Conservation (phyloP, 2,797 vertebrate species). For the Microhierax caerulescens region DNA sequence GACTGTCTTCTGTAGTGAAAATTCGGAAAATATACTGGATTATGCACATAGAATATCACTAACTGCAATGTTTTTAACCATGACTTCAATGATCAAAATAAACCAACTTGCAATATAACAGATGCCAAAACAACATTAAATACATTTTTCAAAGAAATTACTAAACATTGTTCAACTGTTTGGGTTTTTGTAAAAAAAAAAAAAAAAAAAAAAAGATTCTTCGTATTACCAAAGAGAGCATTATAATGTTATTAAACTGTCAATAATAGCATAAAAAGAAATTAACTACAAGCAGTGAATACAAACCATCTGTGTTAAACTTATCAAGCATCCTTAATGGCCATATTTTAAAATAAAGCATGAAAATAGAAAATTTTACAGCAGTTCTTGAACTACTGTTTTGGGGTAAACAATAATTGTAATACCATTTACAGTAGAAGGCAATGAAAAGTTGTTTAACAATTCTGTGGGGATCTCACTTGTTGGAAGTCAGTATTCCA, state of each 20-base stretch:
- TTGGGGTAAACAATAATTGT: neutral
- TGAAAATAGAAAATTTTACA: neutral
- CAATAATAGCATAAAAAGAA: neutral
- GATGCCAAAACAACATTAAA: neutral
- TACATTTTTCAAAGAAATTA: neutral
- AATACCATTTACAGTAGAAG: neutral
- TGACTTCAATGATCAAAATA: neutral
- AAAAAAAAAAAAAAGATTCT: neutral
- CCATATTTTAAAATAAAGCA: neutral
- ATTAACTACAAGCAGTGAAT: neutral
- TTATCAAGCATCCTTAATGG: neutral
- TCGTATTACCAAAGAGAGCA: neutral
- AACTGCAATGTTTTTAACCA: neutral
- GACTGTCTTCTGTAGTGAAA: neutral
- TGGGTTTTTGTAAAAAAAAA: accelerated
- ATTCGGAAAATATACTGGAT: neutral
- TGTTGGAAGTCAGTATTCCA: neutral
- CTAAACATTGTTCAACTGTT: neutral
- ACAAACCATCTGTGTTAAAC: neutral
- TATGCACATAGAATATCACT: neutral
- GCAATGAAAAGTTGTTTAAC: neutral
- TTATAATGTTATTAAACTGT: neutral
- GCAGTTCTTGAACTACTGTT: neutral
- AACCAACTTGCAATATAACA: neutral
- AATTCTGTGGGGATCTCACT: neutral